A percentile compares a stretch with the other conserved stretches of the same genome.
Evolutionary conservation across 2,113 vertebrate species (phyloP).

Genomic region (Chlamydotis undulata): DNA sequence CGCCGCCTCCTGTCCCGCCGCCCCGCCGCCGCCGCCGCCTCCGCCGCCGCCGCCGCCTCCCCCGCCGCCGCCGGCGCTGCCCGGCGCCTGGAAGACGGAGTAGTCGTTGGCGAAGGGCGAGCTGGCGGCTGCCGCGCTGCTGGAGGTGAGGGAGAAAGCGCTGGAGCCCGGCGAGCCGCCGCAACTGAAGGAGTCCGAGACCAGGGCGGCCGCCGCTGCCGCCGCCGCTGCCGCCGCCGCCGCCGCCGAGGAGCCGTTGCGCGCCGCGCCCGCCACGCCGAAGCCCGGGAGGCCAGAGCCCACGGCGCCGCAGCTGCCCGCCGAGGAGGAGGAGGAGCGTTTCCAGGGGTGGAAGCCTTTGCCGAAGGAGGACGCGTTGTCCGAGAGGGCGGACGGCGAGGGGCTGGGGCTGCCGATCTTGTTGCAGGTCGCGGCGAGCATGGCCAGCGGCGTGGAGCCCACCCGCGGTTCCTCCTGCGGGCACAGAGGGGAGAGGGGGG

Average conservation of each 20-base stretch:
- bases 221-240: constrained; percentile 82
- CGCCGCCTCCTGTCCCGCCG: constrained; percentile 80
- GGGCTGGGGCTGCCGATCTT: constrained; percentile 97
- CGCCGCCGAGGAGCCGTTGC: constrained; percentile 80
- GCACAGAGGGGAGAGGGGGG: constrained; percentile 44
- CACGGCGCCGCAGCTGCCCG: constrained; percentile 89
- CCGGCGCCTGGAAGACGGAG: constrained; percentile 91
- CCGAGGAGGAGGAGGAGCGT: constrained; percentile 78
- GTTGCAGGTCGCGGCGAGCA: constrained; percentile 97
- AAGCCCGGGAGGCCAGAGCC: constrained; percentile 86
- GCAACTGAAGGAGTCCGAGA: constrained; percentile 89
- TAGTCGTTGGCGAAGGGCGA: constrained; percentile 95
- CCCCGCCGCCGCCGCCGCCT: constrained; percentile 65
- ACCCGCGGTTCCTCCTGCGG: constrained; percentile 96
- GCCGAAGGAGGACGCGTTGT: constrained; percentile 89
- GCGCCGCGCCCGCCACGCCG: constrained; percentile 81
- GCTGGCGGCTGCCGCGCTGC: constrained; percentile 79
- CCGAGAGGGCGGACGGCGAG: constrained; percentile 91
- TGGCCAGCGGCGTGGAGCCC: constrained; percentile 98
- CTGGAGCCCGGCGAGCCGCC: constrained; percentile 89
- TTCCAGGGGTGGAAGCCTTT: constrained; percentile 99
- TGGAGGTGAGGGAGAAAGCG: constrained; percentile 93
- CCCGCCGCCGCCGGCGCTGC: constrained; percentile 62
- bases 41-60: constrained; percentile 42
- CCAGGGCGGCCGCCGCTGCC: constrained; percentile 84